Conservation (phyloP, 2,797 vertebrate genomes). For the Notolepis coatsorum region DNA sequence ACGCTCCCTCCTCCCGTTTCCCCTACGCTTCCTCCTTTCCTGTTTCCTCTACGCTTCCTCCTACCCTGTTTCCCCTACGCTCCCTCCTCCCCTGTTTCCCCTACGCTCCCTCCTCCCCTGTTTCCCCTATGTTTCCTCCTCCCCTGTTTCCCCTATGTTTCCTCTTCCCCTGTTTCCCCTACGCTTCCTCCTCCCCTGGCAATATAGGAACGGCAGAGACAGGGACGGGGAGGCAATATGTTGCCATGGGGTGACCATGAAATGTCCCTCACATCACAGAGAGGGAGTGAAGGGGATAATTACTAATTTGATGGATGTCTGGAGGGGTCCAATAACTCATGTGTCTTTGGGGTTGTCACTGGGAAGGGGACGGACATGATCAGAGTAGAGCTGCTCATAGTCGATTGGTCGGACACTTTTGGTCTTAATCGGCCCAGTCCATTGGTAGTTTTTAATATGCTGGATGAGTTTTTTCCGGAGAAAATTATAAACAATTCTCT, state of each 20-base stretch:
- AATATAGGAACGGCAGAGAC: constrained; percentile 9
- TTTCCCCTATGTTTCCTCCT: too few relatives aligned
- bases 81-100: too few relatives aligned
- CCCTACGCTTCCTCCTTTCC: too few relatives aligned
- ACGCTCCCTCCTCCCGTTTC: not conserved
- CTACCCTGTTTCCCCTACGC: too few relatives aligned
- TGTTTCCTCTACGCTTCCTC: constrained; percentile 13
- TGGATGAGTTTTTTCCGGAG: too few relatives aligned
- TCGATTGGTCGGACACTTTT: too few relatives aligned
- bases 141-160: too few relatives aligned
- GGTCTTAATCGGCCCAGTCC: too few relatives aligned
- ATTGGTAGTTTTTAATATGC: too few relatives aligned
- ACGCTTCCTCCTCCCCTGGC: constrained; percentile 13
- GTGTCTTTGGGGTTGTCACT: constrained; percentile 46
- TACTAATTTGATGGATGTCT: constrained; percentile 63
- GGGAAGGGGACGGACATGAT: constrained; percentile 45
- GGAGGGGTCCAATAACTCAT: constrained; percentile 48
- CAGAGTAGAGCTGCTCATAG: too few relatives aligned
- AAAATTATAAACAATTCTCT: too few relatives aligned
- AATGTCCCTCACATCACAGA: constrained; percentile 22
- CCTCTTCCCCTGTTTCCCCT: not conserved
- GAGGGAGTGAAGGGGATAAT: constrained; percentile 49
- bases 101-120: not conserved
- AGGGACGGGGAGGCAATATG: constrained; percentile 11
- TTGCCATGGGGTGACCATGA: constrained; percentile 49